Evolutionary conservation across 2,113 vertebrate species (phyloP), one percentile per base, ranked within the genome.

Genomic region (Lutjanus erythropterus): DNA sequence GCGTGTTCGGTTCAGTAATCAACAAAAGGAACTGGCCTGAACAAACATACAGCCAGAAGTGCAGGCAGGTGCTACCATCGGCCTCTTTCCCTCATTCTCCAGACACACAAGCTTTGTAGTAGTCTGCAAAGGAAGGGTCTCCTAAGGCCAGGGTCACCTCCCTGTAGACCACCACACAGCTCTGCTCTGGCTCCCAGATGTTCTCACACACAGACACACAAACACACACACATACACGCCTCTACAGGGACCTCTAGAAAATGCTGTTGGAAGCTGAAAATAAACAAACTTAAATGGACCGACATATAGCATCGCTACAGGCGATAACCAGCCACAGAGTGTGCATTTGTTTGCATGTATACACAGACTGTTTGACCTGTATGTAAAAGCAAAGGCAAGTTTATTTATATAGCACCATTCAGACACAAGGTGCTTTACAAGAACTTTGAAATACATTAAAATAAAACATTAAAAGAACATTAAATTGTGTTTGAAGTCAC

Each of bases 151-250:
- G 87, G 93, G 94, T 96, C 94, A 93, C 84, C 81, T 62, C 92
- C 91, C 94, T 90, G 94, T 88, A 92, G 96, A 96, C 95, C 96
- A 96, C 94, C 95, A 93, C 95, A 93, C 89, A 65, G 69, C 76
- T 65, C 92, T 91, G 94, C 94, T 94, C 95, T 92, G 92, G 90
- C 91, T 88, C 93, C 94, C 96, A 97, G 95, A 96, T 96, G 96
- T 96, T 94, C 84, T 55, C 67, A 94, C 67, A 81, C 70, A 66
- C 59, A 37, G 25, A 50, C 42, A 72, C 64, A 78, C 64, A 66
- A 47, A 71, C 18, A 61, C 49, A 66, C 37, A 72, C 46, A 47
- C 58, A 35, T 9, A 49, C 29, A 74, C 21, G n/a, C 21, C 44
- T 10, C 15, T 12, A 50, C 10, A 61, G 23, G 19, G 71, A 76